Conservation (phyloP, 1,140 invertebrate genomes). For the Eulimnadia texana region DNA sequence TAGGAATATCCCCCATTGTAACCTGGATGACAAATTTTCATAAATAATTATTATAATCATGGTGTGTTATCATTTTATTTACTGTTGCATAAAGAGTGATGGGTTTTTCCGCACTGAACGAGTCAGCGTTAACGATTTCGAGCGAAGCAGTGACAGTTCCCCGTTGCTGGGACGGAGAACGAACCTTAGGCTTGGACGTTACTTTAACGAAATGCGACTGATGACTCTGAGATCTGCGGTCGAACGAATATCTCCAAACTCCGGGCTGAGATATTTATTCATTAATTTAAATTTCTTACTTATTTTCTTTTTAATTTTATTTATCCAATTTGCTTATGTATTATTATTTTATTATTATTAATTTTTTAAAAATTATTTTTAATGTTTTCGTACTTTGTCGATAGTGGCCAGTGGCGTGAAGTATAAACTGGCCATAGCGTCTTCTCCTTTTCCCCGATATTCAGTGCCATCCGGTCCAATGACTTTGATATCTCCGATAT, state of each 20-base stretch:
- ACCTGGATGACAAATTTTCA: too few relatives aligned
- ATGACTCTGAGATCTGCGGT: conserved; percentile 37
- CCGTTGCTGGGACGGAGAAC: conserved; percentile 16
- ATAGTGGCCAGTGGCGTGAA: conserved; percentile 16
- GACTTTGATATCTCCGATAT: conserved; percentile 20
- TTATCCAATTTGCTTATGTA: too few relatives aligned
- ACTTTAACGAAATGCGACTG: conserved; percentile 39
- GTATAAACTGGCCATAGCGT: conserved; percentile 15
- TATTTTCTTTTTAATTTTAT: too few relatives aligned
- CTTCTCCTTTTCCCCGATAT: conserved; percentile 16
- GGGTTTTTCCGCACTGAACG: conserved; percentile 29
- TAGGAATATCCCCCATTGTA: too few relatives aligned
- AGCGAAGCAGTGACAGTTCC: conserved; percentile 21
- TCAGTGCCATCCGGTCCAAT: conserved; percentile 11
- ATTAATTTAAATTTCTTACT: too few relatives aligned
- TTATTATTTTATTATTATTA: too few relatives aligned
- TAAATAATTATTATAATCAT: too few relatives aligned
- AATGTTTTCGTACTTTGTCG: conserved; percentile 14
- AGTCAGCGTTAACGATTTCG: conserved; percentile 20
- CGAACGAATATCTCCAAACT: conserved; percentile 40
- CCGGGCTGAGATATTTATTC: conserved; percentile 36
- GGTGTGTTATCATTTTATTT: conserved; percentile 17
- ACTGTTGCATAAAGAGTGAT: conserved; percentile 35
- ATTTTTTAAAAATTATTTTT: too few relatives aligned
- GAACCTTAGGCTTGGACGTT: conserved; percentile 19